These are phyloP conservation scores for Ypsolopha scabrella DNA, from an alignment of 2,888 invertebrate genomes.

Conservation along the genomic window DNA sequence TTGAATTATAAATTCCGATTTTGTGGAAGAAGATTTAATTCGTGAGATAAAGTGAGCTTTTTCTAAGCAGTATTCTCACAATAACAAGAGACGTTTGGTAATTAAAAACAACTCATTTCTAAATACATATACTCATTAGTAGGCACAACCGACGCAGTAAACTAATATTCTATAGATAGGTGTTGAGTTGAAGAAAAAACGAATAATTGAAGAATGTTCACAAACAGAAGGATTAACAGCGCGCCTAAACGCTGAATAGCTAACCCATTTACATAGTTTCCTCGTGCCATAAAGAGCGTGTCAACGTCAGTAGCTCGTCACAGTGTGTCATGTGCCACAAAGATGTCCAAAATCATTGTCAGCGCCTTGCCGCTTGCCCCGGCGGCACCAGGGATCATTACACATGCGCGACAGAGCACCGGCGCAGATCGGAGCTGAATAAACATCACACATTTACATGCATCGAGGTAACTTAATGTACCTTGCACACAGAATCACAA, in stretches of 20 bases:
- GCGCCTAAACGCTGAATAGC: not conserved
- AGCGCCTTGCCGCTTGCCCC: not conserved
- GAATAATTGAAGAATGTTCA: too few relatives aligned
- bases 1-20: slow-evolving; percentile 2
- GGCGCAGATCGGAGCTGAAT: slow-evolving; percentile 46
- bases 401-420: slow-evolving; percentile 1
- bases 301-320: slow-evolving; percentile 16
- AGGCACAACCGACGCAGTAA: too few relatives aligned
- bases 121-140: too few relatives aligned
- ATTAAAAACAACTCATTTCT: too few relatives aligned
- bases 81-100: too few relatives aligned
- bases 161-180: too few relatives aligned
- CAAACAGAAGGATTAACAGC: not conserved
- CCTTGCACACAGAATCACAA: slow-evolving; percentile 54
- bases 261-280: not conserved
- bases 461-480: slow-evolving; percentile 64
- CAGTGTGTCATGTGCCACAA: slow-evolving; percentile 28
- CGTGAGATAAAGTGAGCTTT: too few relatives aligned
- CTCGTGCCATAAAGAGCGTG: not conserved
- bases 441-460: slow-evolving; percentile 66
- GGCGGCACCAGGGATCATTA: not conserved
- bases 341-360: slow-evolving; percentile 21
- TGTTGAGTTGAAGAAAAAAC: too few relatives aligned
- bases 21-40: not conserved
- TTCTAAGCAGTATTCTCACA: too few relatives aligned